phyloP scores from a whole-genome alignment of 2,797 vertebrate species.

The Hirundo rustica region DNA sequence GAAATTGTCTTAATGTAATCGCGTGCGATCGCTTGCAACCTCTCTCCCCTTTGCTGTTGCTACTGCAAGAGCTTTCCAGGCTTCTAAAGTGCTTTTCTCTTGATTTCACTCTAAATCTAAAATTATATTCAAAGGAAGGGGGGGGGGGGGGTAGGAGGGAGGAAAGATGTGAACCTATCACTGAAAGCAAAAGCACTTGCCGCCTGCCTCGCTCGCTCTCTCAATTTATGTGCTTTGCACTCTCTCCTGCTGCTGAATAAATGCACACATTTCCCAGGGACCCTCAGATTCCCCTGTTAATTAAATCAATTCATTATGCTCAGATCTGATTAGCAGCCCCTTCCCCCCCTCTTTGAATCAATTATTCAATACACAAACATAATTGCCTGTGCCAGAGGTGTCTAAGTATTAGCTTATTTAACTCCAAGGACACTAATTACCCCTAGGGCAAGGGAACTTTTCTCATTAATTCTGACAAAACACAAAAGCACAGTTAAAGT shows the following conservation, averaged over 20 bases:
- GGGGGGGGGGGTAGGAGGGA: constrained; percentile 56
- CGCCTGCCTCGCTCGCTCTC: constrained; percentile 75
- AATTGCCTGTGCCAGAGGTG: constrained; percentile 99
- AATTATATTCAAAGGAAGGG: constrained; percentile 87
- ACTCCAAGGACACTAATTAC: constrained; percentile 99
- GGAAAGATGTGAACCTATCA: constrained; percentile 68
- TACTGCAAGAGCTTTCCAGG: constrained; percentile 49
- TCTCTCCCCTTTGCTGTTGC: constrained; percentile 36
- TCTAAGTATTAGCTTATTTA: constrained; percentile 99
- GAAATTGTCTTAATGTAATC: constrained; percentile 22
- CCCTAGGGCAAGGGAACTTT: constrained; percentile 99
- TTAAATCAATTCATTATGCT: constrained; percentile 99
- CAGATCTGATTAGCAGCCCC: constrained; percentile 99
- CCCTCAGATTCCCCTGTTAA: constrained; percentile 99
- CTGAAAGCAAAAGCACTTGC: constrained; percentile 84
- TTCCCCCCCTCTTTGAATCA: constrained; percentile 99
- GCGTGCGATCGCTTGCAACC: constrained; percentile 28
- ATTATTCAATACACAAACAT: constrained; percentile 99
- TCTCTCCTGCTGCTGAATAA: constrained; percentile 87
- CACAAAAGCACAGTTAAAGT: constrained; percentile 99
- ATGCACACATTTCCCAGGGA: constrained; percentile 96
- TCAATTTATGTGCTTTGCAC: constrained; percentile 88
- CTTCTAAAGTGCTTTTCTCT: constrained; percentile 76
- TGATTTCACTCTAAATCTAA: constrained; percentile 87
- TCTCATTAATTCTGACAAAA: constrained; percentile 99